Evolutionary conservation across 2,888 invertebrate species (phyloP), one percentile per base, ranked within the genome.

Genomic region (Silvanus unidentatus): DNA sequence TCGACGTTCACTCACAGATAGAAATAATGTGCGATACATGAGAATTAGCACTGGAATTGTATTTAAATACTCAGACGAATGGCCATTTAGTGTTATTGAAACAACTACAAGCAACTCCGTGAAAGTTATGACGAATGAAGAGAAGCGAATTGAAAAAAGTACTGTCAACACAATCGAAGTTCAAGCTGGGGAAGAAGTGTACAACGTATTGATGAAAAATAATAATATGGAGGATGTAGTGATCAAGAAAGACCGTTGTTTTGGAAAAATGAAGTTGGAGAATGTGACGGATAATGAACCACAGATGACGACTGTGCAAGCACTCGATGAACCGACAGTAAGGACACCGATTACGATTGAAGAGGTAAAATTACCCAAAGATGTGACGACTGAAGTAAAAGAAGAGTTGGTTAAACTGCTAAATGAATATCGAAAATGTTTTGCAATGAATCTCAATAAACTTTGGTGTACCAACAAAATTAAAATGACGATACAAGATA

Each of bases 1-100:
- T 3, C 55, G 58, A 6, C 45, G 57, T 10, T 51, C 52, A 1
- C 53, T 45, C 14, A 55, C 50, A 1, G 57, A 56, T 6, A 35
- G 50, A 15, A 42, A 3, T 4, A 13, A 16, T 15, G 16, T 37
- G 10, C 4, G n/a, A 6, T 37, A 11, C n/a, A 16, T 37, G 2
- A 37, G 15, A 13, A 37, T 15, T 4, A 10, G 5, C 3, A n/a
- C 3, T 13, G 16, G 37, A 9, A 37, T 37, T 4, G 4, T 16
- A 3, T 37, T 37, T 13, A 10, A 3, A 16, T 37, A 37, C 16
- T 4, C 3, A 11, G n/a, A 4, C 5, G 37, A 37, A 16, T 37
- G 37, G 37, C 37, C 37, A n/a, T 37, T 37, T 16, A 4, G 10
- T 9, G 6, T 15, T 15, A 4, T 37, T 5, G 16, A 37, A 13